Base-by-base conservation (phyloP, 1,140 invertebrate genomes). In the Anastrepha obliqua region DNA sequence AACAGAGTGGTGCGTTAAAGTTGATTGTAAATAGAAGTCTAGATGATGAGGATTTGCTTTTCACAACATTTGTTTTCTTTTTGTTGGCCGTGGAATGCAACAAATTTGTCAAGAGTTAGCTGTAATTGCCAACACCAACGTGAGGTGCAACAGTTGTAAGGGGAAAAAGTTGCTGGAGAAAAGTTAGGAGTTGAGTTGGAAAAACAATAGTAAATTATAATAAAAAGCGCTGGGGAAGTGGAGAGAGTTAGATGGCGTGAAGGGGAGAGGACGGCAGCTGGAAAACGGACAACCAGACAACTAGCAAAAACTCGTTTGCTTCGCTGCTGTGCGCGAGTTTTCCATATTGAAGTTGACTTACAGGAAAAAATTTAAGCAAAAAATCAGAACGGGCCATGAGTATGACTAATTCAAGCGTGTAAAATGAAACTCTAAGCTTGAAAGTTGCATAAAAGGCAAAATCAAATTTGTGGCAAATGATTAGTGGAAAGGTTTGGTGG, bases 51-150 rank as follows among this genome's bases (percentile, higher is more conserved):
- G 74, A 81, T 58, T 81, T 55, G 47, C 42, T 81, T 81, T 58
- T 55, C 13, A 58, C 47, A 29, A 58, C 11, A 8, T 58, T 2
- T 81, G 42, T 81, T 55, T 5, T 44, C 1, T 67, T 67, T 67
- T 67, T 67, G 3, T 39, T 67, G 64, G 64, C 64, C 4, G 29
- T 15, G 74, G n/a, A 81, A 81, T 47, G 47, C 47, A 81, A 81
- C 47, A 81, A 55, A 81, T 81, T 81, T 81, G 74, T 81, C 74
- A 81, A 55, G 74, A 81, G 44, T 81, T 55, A 55, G 74, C n/a
- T 55, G 74, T 81, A 58, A 81, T 78, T 78, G 74, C 74, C 13
- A 20, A 13, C 17, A 39, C n/a, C 29, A 81, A 81, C 74, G 70
- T 78, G 70, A 78, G 44, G 47, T 55, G 74, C 74, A 81, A 81